Percentiles rank a stretch among this genome's conserved stretches.
These are phyloP conservation scores for Eudasyphora cyanicolor DNA, from an alignment of 2,888 invertebrate species.

Conservation along the genomic window DNA sequence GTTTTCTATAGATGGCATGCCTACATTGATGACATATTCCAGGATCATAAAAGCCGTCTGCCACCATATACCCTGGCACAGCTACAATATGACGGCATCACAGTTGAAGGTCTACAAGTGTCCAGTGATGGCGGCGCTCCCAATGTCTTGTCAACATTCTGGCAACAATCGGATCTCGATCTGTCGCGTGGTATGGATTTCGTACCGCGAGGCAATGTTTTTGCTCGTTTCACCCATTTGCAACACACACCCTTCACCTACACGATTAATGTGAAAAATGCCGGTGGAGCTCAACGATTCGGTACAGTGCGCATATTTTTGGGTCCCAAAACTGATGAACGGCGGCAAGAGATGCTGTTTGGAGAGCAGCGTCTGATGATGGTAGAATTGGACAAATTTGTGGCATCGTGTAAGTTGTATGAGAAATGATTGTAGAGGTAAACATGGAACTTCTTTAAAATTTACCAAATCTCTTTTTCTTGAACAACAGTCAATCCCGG, in stretches of 20 bases:
- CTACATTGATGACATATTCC: constrained; percentile 89
- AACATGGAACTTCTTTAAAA: too few relatives aligned
- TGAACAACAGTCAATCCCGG: constrained; percentile 84
- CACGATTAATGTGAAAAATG: constrained; percentile 84
- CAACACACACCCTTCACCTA: constrained; percentile 88
- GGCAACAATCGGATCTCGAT: constrained; percentile 90
- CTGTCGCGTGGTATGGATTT: constrained; percentile 91
- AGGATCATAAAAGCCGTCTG: constrained; percentile 86
- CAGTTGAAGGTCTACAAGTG: constrained; percentile 82
- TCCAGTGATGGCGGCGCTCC: constrained; percentile 80
- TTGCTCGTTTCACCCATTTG: constrained; percentile 87
- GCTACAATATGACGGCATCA: constrained; percentile 81
- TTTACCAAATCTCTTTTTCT: too few relatives aligned
- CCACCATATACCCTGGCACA: constrained; percentile 82
- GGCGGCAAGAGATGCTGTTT: constrained; percentile 83
- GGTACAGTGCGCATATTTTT: constrained; percentile 86
- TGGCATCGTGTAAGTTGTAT: constrained; percentile 81
- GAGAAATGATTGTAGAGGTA: too few relatives aligned
- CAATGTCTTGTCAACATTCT: constrained; percentile 86
- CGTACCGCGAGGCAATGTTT: constrained; percentile 87
- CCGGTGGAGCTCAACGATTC: constrained; percentile 79
- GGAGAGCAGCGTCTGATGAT: constrained; percentile 84
- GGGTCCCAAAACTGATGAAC: constrained; percentile 85
- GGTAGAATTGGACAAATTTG: constrained; percentile 86
- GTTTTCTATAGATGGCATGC: constrained; percentile 93